A percentile compares a stretch with the other conserved stretches of the same genome.
Conservation (phyloP, 35 echinoderm and acorn worm genomes). For the Apostichopus californicus region DNA sequence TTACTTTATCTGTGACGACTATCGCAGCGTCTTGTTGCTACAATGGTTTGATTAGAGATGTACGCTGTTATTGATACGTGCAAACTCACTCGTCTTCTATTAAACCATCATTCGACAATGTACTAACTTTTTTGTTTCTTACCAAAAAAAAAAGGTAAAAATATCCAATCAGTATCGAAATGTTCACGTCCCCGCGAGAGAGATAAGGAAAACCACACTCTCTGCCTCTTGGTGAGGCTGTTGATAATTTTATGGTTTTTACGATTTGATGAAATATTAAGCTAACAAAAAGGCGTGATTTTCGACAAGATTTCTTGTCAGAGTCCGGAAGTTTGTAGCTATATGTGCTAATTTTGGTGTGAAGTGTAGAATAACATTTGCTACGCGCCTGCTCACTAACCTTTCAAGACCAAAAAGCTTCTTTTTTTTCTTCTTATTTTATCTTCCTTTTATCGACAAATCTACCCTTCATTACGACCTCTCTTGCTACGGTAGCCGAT, state of each 20-base stretch:
- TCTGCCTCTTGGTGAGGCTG: background rate
- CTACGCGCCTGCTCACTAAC: background rate
- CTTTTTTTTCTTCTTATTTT: too few species aligned
- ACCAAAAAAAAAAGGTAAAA: background rate
- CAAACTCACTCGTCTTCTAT: background rate
- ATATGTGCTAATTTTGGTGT: background rate
- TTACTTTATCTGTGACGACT: too few species aligned
- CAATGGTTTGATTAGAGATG: background rate
- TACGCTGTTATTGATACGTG: background rate
- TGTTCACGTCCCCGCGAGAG: background rate
- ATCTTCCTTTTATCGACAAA: too few species aligned
- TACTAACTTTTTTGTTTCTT: background rate
- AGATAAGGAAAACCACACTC: slow-evolving; percentile 19
- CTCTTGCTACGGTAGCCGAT: too few species aligned
- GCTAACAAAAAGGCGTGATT: slow-evolving; percentile 19
- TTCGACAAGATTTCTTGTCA: slow-evolving; percentile 18
- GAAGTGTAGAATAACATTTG: background rate
- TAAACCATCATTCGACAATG: background rate
- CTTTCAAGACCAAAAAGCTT: too few species aligned
- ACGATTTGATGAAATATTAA: slow-evolving; percentile 39
- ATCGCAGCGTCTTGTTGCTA: background rate
- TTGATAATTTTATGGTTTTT: slow-evolving; percentile 35
- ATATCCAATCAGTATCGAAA: background rate
- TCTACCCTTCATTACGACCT: too few species aligned
- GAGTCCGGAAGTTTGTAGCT: background rate